Percentiles rank a stretch among this genome's conserved stretches.
These are phyloP conservation scores for Eurystomus gularis DNA, from an alignment of 2,113 vertebrate species.

Conservation along the genomic window DNA sequence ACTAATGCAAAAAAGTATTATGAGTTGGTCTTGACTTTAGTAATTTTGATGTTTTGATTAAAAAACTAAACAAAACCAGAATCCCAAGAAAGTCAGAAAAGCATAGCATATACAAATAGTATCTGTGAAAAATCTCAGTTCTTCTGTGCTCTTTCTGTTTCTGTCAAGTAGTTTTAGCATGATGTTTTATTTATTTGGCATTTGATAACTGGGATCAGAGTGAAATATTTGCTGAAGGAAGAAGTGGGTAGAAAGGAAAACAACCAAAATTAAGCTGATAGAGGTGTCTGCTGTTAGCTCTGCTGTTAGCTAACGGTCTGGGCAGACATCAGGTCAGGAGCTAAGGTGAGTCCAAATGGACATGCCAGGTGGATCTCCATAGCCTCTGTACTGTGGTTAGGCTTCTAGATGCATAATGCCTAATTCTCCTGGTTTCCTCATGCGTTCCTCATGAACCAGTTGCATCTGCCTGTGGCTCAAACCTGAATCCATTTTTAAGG, in stretches of 20 bases:
- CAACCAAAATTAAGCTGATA: neutral
- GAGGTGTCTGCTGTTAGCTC: neutral
- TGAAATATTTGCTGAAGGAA: neutral
- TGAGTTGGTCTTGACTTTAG: neutral
- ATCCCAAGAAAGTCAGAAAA: neutral
- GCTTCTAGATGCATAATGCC: neutral
- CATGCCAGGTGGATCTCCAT: neutral
- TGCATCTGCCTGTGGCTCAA: neutral
- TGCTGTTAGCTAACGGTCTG: neutral
- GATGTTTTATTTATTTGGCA: neutral
- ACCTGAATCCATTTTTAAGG: neutral
- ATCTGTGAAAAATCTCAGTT: neutral
- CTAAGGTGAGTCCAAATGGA: neutral
- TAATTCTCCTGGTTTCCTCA: neutral
- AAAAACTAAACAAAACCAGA: neutral
- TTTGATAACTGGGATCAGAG: neutral
- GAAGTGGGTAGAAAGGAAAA: neutral
- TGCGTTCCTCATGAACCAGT: accelerated
- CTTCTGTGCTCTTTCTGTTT: neutral
- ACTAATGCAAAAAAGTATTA: neutral
- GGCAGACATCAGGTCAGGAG: accelerated
- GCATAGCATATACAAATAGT: accelerated
- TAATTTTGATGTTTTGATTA: neutral
- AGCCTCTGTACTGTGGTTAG: neutral
- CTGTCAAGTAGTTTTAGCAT: too few relatives aligned